These are phyloP conservation scores for Rhagologus leucostigma DNA, from an alignment of 2,113 vertebrate genomes.

Conservation along the genomic window DNA sequence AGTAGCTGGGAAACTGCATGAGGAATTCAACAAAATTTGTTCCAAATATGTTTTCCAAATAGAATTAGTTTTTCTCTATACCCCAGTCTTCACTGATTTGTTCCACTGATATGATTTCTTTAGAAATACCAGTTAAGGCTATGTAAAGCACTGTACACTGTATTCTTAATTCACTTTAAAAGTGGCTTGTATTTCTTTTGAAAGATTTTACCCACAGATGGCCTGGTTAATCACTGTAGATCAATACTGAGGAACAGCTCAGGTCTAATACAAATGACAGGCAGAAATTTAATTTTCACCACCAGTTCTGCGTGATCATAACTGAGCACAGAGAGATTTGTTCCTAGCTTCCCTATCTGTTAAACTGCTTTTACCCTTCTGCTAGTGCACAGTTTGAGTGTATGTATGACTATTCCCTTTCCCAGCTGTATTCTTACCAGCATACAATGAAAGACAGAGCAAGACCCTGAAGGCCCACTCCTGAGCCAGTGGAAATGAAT, in stretches of 20 bases:
- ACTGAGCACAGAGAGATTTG: not conserved
- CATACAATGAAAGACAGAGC: not conserved
- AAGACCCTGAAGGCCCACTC: not conserved
- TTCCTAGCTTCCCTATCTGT: not conserved
- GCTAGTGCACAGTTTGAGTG: not conserved
- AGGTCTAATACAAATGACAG: not conserved
- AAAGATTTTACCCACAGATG: not conserved
- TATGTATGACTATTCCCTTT: not conserved
- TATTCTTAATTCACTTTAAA: not conserved
- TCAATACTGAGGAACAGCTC: not conserved
- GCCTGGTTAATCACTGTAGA: not conserved
- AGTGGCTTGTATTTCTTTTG: not conserved
- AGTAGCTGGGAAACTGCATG: not conserved
- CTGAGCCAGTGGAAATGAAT: not conserved
- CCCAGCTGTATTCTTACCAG: not conserved
- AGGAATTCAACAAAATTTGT: not conserved
- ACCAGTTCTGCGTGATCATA: rapidly evolving
- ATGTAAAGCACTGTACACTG: not conserved
- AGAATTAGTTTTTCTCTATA: not conserved
- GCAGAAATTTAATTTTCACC: not conserved
- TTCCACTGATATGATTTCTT: not conserved
- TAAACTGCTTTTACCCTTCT: not conserved
- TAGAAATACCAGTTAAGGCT: not conserved
- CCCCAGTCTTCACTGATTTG: not conserved
- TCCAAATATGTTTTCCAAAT: not conserved